Evolutionary conservation across 2,888 invertebrate species (phyloP).

Genomic region (Blastobasis lacticolella): DNA sequence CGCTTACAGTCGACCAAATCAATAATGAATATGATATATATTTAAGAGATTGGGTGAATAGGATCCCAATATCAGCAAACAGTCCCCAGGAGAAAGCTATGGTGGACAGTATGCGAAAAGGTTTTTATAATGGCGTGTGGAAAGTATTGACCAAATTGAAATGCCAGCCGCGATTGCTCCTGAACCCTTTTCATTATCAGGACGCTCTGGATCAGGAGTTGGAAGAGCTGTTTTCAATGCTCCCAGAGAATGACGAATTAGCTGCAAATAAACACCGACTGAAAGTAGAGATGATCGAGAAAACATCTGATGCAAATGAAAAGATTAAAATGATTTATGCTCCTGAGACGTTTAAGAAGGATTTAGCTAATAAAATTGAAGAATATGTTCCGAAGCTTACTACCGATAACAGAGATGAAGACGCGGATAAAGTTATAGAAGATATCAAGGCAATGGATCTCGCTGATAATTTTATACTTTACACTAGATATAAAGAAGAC

Average conservation of each 20-base stretch:
- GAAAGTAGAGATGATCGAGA: slow-evolving; percentile 39
- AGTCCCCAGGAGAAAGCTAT: slow-evolving; percentile 21
- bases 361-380: slow-evolving; percentile 32
- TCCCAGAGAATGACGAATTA: slow-evolving; percentile 40
- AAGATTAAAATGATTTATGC: slow-evolving; percentile 18
- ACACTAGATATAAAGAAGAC: slow-evolving; percentile 28
- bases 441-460: slow-evolving; percentile 33
- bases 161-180: slow-evolving; percentile 29
- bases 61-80: slow-evolving; percentile 30
- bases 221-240: slow-evolving; percentile 34
- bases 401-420: slow-evolving; percentile 13
- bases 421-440: slow-evolving; percentile 24
- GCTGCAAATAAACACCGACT: slow-evolving; percentile 24
- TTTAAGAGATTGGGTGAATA: slow-evolving; percentile 35
- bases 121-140: slow-evolving; percentile 40
- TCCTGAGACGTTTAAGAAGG: slow-evolving; percentile 32
- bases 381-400: slow-evolving; percentile 22
- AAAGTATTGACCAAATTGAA: slow-evolving; percentile 39
- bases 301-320: slow-evolving; percentile 30
- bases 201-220: slow-evolving; percentile 47
- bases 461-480: slow-evolving; percentile 40
- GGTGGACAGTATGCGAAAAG: slow-evolving; percentile 30
- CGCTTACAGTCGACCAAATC: slow-evolving; percentile 16
- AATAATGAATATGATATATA: slow-evolving; percentile 33
- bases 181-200: slow-evolving; percentile 38